Base-by-base conservation (phyloP, 2,113 vertebrate species). In the Spermophilus dauricus region DNA sequence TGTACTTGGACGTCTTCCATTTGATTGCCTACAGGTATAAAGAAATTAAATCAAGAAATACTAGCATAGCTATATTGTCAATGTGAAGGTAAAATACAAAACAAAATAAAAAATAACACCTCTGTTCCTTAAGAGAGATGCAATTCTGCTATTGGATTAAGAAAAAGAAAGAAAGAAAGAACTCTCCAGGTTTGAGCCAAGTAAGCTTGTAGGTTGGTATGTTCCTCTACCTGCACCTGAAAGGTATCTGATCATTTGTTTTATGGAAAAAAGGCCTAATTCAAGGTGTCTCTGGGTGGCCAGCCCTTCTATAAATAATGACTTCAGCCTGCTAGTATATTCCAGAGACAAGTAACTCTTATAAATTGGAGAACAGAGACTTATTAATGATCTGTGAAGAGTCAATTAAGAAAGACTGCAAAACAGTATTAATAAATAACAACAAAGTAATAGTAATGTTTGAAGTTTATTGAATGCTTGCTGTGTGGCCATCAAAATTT, bases 11-110 rank as follows among this genome's bases (percentile, higher is more conserved):
- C 72, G 78, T 58, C 12, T 78, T 10, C 11, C 20, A 65, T 39
- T 63, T 45, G 78, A 28, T 90, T 75, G 17, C 39, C 12, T 16
- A 24, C 11, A 16, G 16, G 1, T 53, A 78, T 32, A 48, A 77
- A 83, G 12, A 76, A 78, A 73, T 73, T 72, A 96, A 89, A 92
- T 20, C 12, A 92, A 85, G 22, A 75, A 69, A 83, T 39, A 56
- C 13, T 34, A 86, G 20, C 45, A 39, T 0, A 67, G 0, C 22
- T 18, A 45, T 26, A 72, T 61, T 63, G 84, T 78, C 53, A 37
- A 48, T 69, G 6, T 17, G 45, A 2, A 82, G 24, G 10, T 53
- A 39, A 42, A 61, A 87, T 78, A 39, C 61, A 63, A 63, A 63
- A 63, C 61, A 63, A 63, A 63, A 63, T 28, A 9, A 63, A 63